phyloP scores from a whole-genome alignment of 1,140 invertebrate species.

The Rhopalosiphum maidis region DNA sequence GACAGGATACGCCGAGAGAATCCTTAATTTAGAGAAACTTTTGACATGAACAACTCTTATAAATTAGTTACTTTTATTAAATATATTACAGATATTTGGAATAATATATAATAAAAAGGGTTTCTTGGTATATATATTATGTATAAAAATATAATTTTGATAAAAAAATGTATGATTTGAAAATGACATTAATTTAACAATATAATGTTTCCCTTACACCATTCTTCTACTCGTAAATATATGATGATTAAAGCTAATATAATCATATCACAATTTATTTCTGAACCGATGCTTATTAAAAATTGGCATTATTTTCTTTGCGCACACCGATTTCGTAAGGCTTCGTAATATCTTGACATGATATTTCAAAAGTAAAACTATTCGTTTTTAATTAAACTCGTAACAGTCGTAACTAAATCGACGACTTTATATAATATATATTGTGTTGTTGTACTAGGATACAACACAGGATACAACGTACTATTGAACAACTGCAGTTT shows the following conservation, averaged over 20 bases:
- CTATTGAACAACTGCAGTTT: not conserved
- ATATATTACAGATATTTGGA: not conserved
- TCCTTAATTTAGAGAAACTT: not conserved
- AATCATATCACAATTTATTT: not conserved
- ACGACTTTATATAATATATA: not conserved
- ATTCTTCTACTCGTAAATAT: not conserved
- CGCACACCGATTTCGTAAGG: not conserved
- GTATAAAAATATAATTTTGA: too few species aligned
- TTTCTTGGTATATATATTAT: too few species aligned
- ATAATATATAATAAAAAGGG: not conserved
- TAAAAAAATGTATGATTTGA: too few species aligned
- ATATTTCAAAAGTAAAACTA: not conserved
- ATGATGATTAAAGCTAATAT: too few species aligned
- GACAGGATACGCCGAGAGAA: not conserved
- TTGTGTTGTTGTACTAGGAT: too few species aligned
- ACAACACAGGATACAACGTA: not conserved
- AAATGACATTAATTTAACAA: not conserved
- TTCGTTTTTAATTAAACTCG: not conserved
- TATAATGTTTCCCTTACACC: not conserved
- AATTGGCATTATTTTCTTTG: not conserved
- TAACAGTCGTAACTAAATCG: not conserved
- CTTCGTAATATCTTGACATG: not conserved
- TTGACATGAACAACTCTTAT: not conserved
- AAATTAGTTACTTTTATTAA: not conserved
- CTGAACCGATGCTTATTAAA: not conserved